These are phyloP conservation scores for Augochlorella aurata DNA, from an alignment of 2,888 invertebrate genomes.

Conservation along the genomic window DNA sequence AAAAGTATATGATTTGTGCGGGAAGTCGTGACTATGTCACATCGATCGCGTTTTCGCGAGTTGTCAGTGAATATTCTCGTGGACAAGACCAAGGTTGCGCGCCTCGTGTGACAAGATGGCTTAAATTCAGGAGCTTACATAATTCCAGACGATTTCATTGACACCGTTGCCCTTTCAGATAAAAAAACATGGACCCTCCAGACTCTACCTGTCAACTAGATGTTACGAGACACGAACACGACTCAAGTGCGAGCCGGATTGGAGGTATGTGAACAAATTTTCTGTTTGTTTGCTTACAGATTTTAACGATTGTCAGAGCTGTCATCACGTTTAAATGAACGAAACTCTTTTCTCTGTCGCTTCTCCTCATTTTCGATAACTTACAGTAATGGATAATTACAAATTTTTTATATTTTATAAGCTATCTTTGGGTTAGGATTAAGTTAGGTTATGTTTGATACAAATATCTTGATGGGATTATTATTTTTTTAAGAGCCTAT, in stretches of 20 bases:
- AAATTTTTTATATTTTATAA: background rate
- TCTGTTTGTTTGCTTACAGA: slow-evolving; percentile 23
- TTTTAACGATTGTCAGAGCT: slow-evolving; percentile 39
- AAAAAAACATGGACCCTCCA: slow-evolving; percentile 75
- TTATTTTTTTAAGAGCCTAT: background rate
- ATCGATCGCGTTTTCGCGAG: slow-evolving; percentile 21
- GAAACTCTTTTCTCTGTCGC: background rate
- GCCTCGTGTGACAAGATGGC: slow-evolving; percentile 76
- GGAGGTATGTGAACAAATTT: slow-evolving; percentile 62
- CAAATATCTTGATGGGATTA: background rate
- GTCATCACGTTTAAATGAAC: background rate
- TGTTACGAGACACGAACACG: slow-evolving; percentile 73
- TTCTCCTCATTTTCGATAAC: background rate
- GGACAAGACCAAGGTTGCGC: slow-evolving; percentile 66
- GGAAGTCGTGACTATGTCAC: slow-evolving; percentile 20
- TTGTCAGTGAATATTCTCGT: slow-evolving; percentile 64
- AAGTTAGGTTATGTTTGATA: slow-evolving; percentile 33
- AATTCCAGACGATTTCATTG: slow-evolving; percentile 70
- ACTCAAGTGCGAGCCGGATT: slow-evolving; percentile 69
- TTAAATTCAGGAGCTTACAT: slow-evolving; percentile 75
- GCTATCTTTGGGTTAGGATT: background rate
- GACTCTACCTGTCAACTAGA: slow-evolving; percentile 71
- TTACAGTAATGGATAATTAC: background rate
- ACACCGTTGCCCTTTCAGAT: slow-evolving; percentile 69
- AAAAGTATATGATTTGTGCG: background rate